Conservation (phyloP, 2,888 invertebrate species). For the Meganola albula region DNA sequence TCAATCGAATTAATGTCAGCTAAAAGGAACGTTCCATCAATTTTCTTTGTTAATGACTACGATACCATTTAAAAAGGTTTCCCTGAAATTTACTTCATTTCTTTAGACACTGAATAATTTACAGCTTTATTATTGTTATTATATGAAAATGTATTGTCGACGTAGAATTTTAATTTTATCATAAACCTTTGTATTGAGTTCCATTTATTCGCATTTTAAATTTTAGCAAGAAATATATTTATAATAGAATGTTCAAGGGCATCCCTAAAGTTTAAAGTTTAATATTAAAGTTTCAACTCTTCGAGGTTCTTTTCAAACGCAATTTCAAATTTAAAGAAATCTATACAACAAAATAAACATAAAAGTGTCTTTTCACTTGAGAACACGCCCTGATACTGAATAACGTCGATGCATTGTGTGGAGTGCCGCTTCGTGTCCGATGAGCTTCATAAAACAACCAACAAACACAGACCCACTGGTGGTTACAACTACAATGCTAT, state of each 20-base stretch:
- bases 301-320: too few relatives aligned
- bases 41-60: constrained; percentile 13
- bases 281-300: too few relatives aligned
- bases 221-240: too few relatives aligned
- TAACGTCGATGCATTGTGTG: constrained; percentile 43
- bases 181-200: too few relatives aligned
- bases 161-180: too few relatives aligned
- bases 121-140: neutral
- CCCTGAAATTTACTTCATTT: too few relatives aligned
- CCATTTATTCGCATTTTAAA: too few relatives aligned
- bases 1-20: constrained; percentile 26
- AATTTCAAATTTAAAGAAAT: too few relatives aligned
- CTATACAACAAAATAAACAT: constrained; percentile 22
- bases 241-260: too few relatives aligned
- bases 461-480: constrained; percentile 13
- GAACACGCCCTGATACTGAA: constrained; percentile 31
- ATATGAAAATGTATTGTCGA: neutral
- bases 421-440: constrained; percentile 48
- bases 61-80: too few relatives aligned
- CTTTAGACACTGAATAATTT: too few relatives aligned
- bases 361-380: constrained; percentile 21
- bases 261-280: too few relatives aligned
- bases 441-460: constrained; percentile 36
- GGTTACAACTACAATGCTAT: constrained; percentile 1
- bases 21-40: constrained; percentile 13